Evolutionary conservation across 1,140 invertebrate genomes (phyloP).

Genomic region (Bemisia tabaci): DNA sequence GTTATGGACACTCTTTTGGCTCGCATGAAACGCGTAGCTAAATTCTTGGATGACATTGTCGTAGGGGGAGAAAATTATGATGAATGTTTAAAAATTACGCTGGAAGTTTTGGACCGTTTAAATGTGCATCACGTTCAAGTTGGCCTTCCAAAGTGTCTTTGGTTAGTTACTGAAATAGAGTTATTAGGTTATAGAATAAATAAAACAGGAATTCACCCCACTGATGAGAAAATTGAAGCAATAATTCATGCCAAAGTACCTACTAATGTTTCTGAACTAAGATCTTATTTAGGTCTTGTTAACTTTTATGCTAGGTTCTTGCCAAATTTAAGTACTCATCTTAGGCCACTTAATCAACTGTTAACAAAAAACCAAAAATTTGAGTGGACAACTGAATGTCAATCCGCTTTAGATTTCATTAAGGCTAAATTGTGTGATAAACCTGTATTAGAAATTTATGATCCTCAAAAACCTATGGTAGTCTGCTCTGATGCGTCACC

Average conservation of each 20-base stretch:
- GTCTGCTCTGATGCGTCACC: conserved; percentile 27
- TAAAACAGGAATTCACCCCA: conserved; percentile 8
- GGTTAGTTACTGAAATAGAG: conserved; percentile 9
- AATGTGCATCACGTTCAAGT: conserved; percentile 8
- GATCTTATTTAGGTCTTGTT: conserved; percentile 16
- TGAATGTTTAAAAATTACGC: conserved; percentile 5
- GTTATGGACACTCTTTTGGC: conserved; percentile 21
- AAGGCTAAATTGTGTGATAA: conserved; percentile 12
- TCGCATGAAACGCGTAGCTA: conserved; percentile 8
- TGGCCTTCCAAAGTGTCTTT: conserved; percentile 11
- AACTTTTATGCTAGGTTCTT: conserved; percentile 18
- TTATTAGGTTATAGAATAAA: conserved; percentile 13
- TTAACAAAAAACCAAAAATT: conserved; percentile 15
- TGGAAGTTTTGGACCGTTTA: conserved; percentile 9
- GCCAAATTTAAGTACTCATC: conserved; percentile 11
- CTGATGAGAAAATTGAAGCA: conserved; percentile 25
- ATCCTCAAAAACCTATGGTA: conserved; percentile 21
- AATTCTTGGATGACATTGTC: conserved; percentile 17
- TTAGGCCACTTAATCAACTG: conserved; percentile 13
- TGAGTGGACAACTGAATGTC: conserved; percentile 14
- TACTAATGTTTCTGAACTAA: conserved; percentile 23
- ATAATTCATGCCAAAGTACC: conserved; percentile 27
- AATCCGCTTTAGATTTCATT: conserved; percentile 16
- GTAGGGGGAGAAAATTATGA: conserved; percentile 4
- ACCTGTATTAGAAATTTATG: conserved; percentile 23